Evolutionary conservation across 2,888 invertebrate genomes (phyloP).

Genomic region (Eucera pruinosa): DNA sequence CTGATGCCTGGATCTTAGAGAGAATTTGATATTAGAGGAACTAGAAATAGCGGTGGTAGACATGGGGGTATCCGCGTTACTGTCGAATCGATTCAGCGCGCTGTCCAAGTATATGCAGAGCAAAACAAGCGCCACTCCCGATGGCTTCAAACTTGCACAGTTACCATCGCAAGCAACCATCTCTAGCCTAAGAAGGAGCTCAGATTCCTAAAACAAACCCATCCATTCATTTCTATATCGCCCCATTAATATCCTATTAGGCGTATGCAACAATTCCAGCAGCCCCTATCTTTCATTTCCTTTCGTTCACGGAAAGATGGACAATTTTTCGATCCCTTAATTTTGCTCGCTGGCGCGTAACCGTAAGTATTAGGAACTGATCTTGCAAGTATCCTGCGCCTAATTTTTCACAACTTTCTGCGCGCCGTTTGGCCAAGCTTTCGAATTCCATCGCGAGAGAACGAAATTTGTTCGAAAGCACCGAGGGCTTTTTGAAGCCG

Average conservation of each 20-base stretch:
- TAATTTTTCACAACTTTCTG: no score
- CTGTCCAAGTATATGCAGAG: conserved; percentile 90
- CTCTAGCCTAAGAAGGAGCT: conserved; percentile 89
- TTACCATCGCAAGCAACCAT: conserved; percentile 91
- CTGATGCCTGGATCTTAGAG: conserved; percentile 84
- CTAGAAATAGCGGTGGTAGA: conserved; percentile 59
- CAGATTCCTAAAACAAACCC: conserved; percentile 85
- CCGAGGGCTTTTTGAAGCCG: no score
- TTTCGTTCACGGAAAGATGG: neutral
- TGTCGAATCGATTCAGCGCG: conserved; percentile 84
- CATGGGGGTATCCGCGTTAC: conserved; percentile 71
- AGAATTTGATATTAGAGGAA: conserved; percentile 66
- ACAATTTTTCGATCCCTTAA: no score
- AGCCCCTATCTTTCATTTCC: no score
- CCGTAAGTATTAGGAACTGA: no score
- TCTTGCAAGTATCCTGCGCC: no score
- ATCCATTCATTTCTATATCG: neutral
- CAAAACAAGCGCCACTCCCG: conserved; percentile 91
- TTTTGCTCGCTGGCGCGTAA: no score
- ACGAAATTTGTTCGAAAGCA: no score
- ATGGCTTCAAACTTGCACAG: conserved; percentile 90
- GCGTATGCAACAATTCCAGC: no score
- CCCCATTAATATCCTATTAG: neutral
- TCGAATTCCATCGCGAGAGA: no score
- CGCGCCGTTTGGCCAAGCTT: no score